These are phyloP conservation scores for Drosophila borealis DNA, from an alignment of 2,888 invertebrate species.

Conservation along the genomic window DNA sequence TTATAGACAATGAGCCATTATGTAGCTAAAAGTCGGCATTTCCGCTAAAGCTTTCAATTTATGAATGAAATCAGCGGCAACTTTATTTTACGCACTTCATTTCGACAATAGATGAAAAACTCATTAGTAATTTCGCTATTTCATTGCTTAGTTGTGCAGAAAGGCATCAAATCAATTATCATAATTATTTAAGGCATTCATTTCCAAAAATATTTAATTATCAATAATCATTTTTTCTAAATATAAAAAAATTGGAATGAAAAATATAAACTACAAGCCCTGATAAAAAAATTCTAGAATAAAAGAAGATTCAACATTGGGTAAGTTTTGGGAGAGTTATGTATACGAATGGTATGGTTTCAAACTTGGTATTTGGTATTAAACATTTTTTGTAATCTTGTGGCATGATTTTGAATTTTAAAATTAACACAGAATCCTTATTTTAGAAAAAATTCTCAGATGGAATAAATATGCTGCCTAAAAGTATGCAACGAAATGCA, in stretches of 20 bases:
- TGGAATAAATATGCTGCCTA: neutral
- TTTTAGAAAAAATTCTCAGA: no score
- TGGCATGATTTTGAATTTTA: no score
- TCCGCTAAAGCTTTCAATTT: slow-evolving; percentile 53
- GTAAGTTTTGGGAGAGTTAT: no score
- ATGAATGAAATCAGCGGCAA: slow-evolving; percentile 55
- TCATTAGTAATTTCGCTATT: neutral
- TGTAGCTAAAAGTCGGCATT: slow-evolving; percentile 43
- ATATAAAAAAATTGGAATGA: no score
- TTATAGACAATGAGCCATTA: slow-evolving; percentile 72
- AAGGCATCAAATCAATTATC: neutral
- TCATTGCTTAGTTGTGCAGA: neutral
- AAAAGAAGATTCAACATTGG: no score
- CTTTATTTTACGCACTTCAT: slow-evolving; percentile 39
- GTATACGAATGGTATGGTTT: no score
- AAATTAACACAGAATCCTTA: no score
- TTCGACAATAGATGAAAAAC: slow-evolving; percentile 55
- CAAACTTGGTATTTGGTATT: no score
- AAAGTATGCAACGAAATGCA: slow-evolving; percentile 13
- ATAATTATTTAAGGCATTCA: neutral
- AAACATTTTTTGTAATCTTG: no score
- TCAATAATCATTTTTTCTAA: neutral
- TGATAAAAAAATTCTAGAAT: no score
- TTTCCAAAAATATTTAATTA: neutral
- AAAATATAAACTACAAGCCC: no score